phyloP scores from a whole-genome alignment of 2,113 vertebrate species.

The Odocoileus hemionus region DNA sequence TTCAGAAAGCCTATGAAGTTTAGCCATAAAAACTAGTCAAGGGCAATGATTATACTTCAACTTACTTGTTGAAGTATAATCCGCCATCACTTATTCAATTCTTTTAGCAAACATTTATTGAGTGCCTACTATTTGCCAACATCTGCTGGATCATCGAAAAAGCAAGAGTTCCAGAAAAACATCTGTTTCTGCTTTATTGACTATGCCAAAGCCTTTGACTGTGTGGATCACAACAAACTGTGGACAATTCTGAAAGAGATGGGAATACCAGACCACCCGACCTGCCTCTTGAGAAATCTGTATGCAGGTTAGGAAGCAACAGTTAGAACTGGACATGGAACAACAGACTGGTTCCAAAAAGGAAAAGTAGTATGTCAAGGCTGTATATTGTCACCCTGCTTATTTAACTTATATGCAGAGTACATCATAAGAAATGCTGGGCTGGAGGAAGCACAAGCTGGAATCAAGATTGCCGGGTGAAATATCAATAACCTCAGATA shows the following conservation, averaged over 20 bases:
- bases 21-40: not conserved
- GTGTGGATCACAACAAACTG: not conserved
- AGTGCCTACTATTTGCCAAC: not conserved
- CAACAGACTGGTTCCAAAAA: not conserved
- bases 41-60: not conserved
- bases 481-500: not conserved
- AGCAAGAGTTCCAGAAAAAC: not conserved
- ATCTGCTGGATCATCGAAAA: not conserved
- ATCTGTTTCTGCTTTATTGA: not conserved
- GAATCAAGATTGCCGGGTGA: not conserved
- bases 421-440: not conserved
- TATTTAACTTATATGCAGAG: not conserved
- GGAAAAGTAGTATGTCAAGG: not conserved
- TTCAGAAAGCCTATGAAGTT: not conserved
- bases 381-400: not conserved
- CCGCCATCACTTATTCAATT: not conserved
- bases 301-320: not conserved
- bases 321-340: not conserved
- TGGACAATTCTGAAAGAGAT: not conserved
- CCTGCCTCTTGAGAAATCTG: not conserved
- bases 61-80: not conserved
- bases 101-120: not conserved
- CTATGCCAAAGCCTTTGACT: not conserved
- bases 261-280: not conserved
- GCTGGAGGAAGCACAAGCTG: not conserved